Percentiles rank a stretch among this genome's conserved stretches.
phyloP scores from a whole-genome alignment of 2,113 vertebrate genomes.

The Planiliza haematocheilus region DNA sequence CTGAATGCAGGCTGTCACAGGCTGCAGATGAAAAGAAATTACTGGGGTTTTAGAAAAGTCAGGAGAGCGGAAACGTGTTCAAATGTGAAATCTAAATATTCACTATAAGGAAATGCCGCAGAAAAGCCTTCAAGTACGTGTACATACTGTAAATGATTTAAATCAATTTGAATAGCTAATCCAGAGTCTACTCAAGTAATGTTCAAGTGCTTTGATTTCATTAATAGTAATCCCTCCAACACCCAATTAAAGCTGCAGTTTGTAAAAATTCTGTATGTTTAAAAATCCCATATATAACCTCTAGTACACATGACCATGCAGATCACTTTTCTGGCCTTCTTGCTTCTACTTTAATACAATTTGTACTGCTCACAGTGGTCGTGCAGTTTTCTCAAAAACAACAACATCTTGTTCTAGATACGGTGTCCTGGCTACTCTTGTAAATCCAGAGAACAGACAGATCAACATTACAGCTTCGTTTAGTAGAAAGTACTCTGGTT shows the following conservation, averaged over 20 bases:
- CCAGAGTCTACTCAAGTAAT: background rate
- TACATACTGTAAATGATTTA: no score
- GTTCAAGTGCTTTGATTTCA: conserved; percentile 10
- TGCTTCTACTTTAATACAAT: background rate
- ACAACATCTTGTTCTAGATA: background rate
- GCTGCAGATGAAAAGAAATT: background rate
- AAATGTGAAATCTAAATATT: no score
- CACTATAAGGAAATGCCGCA: no score
- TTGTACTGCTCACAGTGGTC: background rate
- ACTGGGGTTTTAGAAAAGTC: no score
- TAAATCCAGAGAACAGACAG: conserved; percentile 2
- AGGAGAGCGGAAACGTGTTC: no score
- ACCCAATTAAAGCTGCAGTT: conserved; percentile 12
- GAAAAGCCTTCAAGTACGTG: background rate
- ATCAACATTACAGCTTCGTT: background rate
- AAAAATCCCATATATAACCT: background rate
- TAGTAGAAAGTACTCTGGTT: background rate
- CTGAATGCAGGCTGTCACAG: background rate
- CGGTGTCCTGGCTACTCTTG: background rate
- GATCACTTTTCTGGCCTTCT: conserved; percentile 1
- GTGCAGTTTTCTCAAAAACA: background rate
- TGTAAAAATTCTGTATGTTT: background rate
- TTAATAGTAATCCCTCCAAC: conserved; percentile 5
- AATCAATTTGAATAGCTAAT: background rate
- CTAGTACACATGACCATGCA: background rate